Percentiles rank a stretch among this genome's conserved stretches.
phyloP scores from a whole-genome alignment of 2,888 invertebrate genomes.

The Ophion slaviceki region DNA sequence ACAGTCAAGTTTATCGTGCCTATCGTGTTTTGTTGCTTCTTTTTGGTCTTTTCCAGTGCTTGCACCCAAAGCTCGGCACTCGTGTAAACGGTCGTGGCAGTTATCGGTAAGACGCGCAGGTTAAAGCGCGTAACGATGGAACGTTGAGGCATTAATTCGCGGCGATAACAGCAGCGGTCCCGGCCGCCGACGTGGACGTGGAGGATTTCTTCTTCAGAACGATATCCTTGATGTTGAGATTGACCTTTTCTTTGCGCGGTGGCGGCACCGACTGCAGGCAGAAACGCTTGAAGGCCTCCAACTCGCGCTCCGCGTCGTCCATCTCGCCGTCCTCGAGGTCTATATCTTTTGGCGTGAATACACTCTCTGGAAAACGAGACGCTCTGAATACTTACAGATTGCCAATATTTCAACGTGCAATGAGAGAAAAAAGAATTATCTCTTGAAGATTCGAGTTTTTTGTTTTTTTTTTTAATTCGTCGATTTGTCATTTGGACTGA shows the following conservation, averaged over 20 bases:
- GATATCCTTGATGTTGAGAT: conserved; percentile 92
- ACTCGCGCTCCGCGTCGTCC: conserved; percentile 92
- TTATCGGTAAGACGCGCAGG: conserved; percentile 12
- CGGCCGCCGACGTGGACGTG: conserved; percentile 68
- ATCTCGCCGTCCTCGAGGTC: conserved; percentile 91
- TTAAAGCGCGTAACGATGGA: conserved; percentile 21
- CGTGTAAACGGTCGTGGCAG: conserved; percentile 52
- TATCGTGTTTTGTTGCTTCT: conserved; percentile 12
- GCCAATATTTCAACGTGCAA: conserved; percentile 53
- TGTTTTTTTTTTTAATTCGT: neutral
- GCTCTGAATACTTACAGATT: conserved; percentile 78
- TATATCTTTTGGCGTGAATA: conserved; percentile 92
- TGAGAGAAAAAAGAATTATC: conserved; percentile 26
- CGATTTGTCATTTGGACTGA: neutral
- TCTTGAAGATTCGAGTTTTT: neutral
- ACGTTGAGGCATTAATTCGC: conserved; percentile 76
- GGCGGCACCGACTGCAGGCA: conserved; percentile 93
- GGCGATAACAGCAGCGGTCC: conserved; percentile 74
- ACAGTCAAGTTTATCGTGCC: conserved; percentile 22
- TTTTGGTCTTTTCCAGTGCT: neutral
- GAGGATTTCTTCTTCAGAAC: conserved; percentile 87
- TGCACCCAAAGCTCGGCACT: conserved; percentile 24
- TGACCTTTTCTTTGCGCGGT: conserved; percentile 90
- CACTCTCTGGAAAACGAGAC: conserved; percentile 85
- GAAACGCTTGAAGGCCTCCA: conserved; percentile 94